Conservation (phyloP, 2,888 invertebrate genomes). For the Dysmachus trigonus region DNA sequence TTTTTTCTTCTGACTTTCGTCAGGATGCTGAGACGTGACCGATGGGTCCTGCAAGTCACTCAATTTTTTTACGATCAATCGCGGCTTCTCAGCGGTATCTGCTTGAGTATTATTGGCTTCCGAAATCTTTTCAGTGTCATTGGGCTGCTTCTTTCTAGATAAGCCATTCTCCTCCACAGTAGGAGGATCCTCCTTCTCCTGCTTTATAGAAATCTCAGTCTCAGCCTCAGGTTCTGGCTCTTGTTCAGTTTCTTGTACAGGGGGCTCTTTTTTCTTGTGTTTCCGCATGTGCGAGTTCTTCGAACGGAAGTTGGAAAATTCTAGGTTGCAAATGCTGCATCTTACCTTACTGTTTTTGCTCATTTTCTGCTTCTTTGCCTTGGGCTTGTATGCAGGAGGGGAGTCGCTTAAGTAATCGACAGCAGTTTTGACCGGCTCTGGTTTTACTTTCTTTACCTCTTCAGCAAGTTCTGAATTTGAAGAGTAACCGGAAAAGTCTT, state of each 20-base stretch:
- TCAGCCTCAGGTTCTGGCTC: neutral
- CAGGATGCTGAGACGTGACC: slow-evolving; percentile 48
- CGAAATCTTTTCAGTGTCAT: neutral
- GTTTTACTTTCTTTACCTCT: neutral
- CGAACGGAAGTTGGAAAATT: slow-evolving; percentile 55
- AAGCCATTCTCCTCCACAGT: neutral
- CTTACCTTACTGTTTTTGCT: slow-evolving; percentile 48
- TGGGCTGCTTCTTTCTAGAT: neutral
- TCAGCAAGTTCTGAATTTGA: neutral
- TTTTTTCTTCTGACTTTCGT: slow-evolving; percentile 41
- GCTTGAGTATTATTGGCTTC: neutral
- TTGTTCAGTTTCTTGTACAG: neutral
- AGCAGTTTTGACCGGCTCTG: neutral
- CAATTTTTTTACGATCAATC: slow-evolving; percentile 46
- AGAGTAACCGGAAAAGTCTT: neutral
- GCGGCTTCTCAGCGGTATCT: neutral
- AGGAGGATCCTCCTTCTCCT: neutral
- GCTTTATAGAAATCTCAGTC: neutral
- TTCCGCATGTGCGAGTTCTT: slow-evolving; percentile 58
- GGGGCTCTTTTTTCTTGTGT: slow-evolving; percentile 51
- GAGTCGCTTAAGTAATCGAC: neutral
- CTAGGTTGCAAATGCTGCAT: slow-evolving; percentile 55
- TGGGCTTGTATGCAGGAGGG: neutral
- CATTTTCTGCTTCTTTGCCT: neutral
- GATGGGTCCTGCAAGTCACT: slow-evolving; percentile 49